A percentile compares a stretch with the other conserved stretches of the same genome.
Conservation (phyloP, 2,113 vertebrate species). For the Glaucidium brasilianum region DNA sequence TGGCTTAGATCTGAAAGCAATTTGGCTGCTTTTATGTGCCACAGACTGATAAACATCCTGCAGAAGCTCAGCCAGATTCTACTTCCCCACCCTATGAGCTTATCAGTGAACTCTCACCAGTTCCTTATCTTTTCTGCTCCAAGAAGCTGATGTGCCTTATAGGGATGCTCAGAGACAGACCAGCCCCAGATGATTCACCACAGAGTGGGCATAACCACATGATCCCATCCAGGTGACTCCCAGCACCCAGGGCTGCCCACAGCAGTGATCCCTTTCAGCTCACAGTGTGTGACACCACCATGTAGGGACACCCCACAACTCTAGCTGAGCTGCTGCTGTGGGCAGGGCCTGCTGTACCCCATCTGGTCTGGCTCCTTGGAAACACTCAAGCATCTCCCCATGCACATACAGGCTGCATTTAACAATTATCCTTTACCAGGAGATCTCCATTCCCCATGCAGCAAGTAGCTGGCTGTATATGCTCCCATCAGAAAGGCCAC, state of each 20-base stretch:
- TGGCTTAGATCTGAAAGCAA: neutral
- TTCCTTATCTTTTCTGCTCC: neutral
- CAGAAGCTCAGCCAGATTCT: neutral
- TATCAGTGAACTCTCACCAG: neutral
- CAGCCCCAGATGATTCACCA: neutral
- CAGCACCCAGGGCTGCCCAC: neutral
- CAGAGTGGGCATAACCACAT: neutral
- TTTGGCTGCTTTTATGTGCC: neutral
- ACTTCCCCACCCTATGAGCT: neutral
- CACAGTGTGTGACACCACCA: fast-evolving
- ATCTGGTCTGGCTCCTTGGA: neutral
- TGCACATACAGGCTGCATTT: neutral
- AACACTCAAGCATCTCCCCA: neutral
- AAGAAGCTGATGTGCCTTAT: neutral
- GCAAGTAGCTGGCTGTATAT: neutral
- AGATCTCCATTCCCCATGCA: neutral
- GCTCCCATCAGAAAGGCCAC: neutral
- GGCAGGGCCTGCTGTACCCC: fast-evolving
- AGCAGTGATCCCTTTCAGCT: neutral
- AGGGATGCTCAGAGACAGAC: neutral
- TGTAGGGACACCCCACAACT: neutral
- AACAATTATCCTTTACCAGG: neutral
- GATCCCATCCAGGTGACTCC: neutral
- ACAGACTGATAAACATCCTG: neutral
- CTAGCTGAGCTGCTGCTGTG: fast-evolving